phyloP scores from a whole-genome alignment of 2,888 invertebrate species.

The Mayetiola destructor region DNA sequence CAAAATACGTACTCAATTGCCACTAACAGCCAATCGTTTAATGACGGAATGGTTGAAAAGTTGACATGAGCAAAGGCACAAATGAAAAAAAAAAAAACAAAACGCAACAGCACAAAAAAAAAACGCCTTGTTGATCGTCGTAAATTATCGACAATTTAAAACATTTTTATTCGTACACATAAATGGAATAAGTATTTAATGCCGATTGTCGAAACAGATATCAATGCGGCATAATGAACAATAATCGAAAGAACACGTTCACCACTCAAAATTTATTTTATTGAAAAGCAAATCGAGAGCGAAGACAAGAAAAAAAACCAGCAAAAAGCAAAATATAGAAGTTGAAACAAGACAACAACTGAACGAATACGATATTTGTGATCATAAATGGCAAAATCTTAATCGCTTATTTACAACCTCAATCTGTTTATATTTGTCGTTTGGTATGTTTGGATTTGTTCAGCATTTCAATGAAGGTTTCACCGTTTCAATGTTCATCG shows the following conservation, averaged over 20 bases:
- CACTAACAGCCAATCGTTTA: no score
- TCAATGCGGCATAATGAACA: slow-evolving; percentile 12
- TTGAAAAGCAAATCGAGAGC: neutral
- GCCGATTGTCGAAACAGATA: slow-evolving; percentile 5
- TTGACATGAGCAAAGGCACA: neutral
- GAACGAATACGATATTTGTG: slow-evolving; percentile 12
- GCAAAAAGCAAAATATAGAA: no score
- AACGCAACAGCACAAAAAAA: neutral
- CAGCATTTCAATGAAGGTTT: no score
- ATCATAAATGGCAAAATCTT: slow-evolving; percentile 12
- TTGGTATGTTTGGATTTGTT: no score
- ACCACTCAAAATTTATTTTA: slow-evolving; percentile 4
- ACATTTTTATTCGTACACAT: slow-evolving; percentile 11
- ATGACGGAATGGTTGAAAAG: no score
- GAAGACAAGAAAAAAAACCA: neutral
- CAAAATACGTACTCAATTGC: no score
- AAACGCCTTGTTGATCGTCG: slow-evolving; percentile 8
- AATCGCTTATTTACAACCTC: slow-evolving; percentile 13
- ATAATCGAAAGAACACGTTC: slow-evolving; percentile 7
- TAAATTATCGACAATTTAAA: slow-evolving; percentile 12
- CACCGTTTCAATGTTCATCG: no score
- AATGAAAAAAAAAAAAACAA: neutral
- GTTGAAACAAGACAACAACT: no score
- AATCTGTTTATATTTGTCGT: slow-evolving; percentile 1
- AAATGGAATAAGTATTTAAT: slow-evolving; percentile 13